phyloP scores from a whole-genome alignment of 1,140 invertebrate genomes.

The Armadillidium nasatum region DNA sequence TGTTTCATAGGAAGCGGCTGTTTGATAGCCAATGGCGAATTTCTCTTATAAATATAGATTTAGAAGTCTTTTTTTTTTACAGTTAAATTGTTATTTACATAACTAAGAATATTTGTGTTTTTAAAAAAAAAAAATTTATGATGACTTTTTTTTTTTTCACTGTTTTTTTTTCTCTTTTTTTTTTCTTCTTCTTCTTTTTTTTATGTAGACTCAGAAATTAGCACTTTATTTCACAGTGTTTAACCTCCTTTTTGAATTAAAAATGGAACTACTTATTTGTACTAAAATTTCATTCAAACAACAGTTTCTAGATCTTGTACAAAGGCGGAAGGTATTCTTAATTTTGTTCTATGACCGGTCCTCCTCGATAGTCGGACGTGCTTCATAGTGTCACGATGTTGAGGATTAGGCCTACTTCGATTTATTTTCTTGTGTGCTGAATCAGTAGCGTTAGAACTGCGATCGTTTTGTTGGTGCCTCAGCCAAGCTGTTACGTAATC shows the following conservation, averaged over 20 bases:
- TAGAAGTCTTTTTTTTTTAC: too few species aligned
- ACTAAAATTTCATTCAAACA: background rate
- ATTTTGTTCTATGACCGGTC: background rate
- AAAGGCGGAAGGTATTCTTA: background rate
- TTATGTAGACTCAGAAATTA: background rate
- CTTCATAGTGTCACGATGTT: background rate
- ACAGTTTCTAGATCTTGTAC: background rate
- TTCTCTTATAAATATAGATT: too few species aligned
- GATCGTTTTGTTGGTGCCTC: slow-evolving; percentile 31
- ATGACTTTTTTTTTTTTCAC: background rate
- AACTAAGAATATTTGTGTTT: background rate
- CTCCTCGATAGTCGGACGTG: background rate
- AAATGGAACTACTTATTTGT: background rate
- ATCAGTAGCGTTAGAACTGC: slow-evolving; percentile 10
- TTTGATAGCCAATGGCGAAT: too few species aligned
- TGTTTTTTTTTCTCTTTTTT: background rate
- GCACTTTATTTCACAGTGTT: background rate
- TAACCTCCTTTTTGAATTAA: too few species aligned
- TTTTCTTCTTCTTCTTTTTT: background rate
- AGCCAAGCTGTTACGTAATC: slow-evolving; percentile 40
- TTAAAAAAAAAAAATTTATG: background rate
- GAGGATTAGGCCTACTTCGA: background rate
- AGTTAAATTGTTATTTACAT: background rate
- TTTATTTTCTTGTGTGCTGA: background rate
- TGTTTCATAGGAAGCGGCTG: background rate